phyloP scores from a whole-genome alignment of 2,797 vertebrate species.

The Clarias laeviceps region DNA sequence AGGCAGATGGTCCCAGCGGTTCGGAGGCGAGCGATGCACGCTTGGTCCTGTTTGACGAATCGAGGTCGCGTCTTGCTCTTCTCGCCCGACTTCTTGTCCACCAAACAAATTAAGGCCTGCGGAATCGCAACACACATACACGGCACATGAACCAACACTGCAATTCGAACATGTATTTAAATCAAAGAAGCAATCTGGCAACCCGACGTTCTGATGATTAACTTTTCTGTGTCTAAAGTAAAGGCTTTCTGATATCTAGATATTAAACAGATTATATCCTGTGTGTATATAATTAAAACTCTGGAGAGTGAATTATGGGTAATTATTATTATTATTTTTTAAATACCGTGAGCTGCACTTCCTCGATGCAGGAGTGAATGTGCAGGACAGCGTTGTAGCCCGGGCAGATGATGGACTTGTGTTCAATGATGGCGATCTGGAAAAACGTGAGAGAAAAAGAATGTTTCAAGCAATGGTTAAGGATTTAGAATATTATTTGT shows the following conservation, averaged over 20 bases:
- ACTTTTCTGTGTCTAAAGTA: not conserved
- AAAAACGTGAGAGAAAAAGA: conserved; percentile 42
- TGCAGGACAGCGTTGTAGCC: conserved; percentile 97
- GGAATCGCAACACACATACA: not conserved
- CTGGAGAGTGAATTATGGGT: not conserved
- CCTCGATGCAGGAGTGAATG: conserved; percentile 97
- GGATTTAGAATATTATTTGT: too few species aligned
- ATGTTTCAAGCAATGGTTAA: not conserved
- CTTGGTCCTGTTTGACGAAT: conserved; percentile 98
- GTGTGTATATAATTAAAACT: not conserved
- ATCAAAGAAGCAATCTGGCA: not conserved
- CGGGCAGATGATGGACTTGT: conserved; percentile 98
- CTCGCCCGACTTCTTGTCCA: conserved; percentile 97
- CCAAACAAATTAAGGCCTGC: conserved; percentile 97
- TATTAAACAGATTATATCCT: not conserved
- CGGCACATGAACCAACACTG: not conserved
- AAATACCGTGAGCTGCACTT: conserved; percentile 94
- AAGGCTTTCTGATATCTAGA: not conserved
- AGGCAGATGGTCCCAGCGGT: conserved; percentile 98
- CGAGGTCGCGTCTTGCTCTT: conserved; percentile 95
- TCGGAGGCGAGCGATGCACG: conserved; percentile 93
- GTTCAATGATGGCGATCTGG: conserved; percentile 97
- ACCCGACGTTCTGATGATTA: not conserved
- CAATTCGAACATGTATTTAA: not conserved
- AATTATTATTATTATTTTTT: too few species aligned